These are phyloP conservation scores for Phalanger gymnotis DNA, from an alignment of 2,797 vertebrate genomes.

Conservation along the genomic window DNA sequence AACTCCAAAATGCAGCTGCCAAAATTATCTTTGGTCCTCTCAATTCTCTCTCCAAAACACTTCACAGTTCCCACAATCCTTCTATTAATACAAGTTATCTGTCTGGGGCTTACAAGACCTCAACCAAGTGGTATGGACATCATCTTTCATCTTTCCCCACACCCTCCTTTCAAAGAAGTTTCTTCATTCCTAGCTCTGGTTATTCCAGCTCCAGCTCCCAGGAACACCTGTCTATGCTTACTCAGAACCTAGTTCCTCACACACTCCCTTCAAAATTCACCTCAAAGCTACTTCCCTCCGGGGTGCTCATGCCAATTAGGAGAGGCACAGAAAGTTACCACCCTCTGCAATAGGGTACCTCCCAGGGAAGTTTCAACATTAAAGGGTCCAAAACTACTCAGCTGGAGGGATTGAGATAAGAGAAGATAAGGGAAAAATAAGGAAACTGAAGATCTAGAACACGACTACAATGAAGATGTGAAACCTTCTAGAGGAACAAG, in stretches of 20 bases:
- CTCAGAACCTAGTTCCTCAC: neutral
- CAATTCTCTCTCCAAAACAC: constrained; percentile 44
- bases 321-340: neutral
- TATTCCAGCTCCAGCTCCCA: neutral
- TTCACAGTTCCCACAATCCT: neutral
- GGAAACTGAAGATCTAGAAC: neutral
- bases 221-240: neutral
- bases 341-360: neutral
- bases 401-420: neutral
- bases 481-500: neutral
- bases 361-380: neutral
- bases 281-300: neutral
- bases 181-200: neutral
- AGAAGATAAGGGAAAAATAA: neutral
- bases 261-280: neutral
- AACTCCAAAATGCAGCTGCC: neutral
- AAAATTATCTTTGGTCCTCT: constrained; percentile 25
- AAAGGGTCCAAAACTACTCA: neutral
- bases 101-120: neutral
- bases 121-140: neutral
- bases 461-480: neutral
- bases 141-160: neutral
- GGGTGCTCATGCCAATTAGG: neutral
- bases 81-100: constrained; percentile 49
- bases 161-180: neutral